These are phyloP conservation scores for Muraenolepis orangiensis DNA, from an alignment of 2,797 vertebrate species.

Conservation along the genomic window DNA sequence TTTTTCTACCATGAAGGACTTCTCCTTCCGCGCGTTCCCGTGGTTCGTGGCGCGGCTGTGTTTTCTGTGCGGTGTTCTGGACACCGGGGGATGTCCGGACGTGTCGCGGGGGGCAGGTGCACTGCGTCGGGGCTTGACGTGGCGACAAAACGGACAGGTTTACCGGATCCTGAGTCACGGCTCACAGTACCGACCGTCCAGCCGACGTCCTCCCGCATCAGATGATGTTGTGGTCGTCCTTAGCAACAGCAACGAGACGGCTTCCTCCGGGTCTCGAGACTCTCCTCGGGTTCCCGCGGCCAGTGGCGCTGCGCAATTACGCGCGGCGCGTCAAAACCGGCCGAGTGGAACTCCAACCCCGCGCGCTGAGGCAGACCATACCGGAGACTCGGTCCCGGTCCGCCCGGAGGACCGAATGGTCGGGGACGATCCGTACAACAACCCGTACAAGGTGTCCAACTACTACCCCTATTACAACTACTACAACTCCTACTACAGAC, in stretches of 20 bases:
- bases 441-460: conserved; percentile 84
- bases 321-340: conserved; percentile 61
- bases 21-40: conserved; percentile 19
- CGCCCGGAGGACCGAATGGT: conserved; percentile 73
- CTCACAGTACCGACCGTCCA: conserved; percentile 76
- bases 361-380: background rate
- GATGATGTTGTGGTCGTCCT: conserved; percentile 46
- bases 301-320: conserved; percentile 56
- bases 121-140: conserved; percentile 77
- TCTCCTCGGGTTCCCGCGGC: conserved; percentile 45
- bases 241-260: conserved; percentile 52
- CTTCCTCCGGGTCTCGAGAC: conserved; percentile 18
- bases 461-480: conserved; percentile 90
- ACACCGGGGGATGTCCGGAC: conserved; percentile 46
- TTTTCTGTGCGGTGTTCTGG: conserved; percentile 63
- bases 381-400: conserved; percentile 14
- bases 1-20: conserved; percentile 45
- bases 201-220: conserved; percentile 45
- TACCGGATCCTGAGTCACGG: conserved; percentile 82
- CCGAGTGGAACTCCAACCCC: conserved; percentile 3
- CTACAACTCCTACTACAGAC: conserved; percentile 86
- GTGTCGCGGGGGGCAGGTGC: conserved; percentile 48
- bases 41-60: conserved; percentile 40
- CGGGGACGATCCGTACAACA: conserved; percentile 86
- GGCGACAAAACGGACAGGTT: conserved; percentile 88